Evolutionary conservation across 2,888 invertebrate species (phyloP), one percentile per base, ranked within the genome.

Genomic region (Onthophagus sagittarius): DNA sequence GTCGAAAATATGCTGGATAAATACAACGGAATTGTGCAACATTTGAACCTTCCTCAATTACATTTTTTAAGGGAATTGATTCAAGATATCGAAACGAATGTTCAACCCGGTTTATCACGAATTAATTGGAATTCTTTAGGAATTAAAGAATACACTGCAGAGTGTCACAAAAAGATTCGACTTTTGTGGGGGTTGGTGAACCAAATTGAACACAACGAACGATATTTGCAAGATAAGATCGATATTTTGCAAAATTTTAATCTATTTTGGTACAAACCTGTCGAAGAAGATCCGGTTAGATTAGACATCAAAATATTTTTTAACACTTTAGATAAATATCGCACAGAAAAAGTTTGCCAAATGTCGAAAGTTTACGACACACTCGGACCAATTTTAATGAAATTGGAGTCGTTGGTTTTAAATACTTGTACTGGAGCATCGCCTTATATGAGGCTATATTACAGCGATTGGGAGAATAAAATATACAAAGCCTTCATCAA

Each of bases 91-190:
- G 95, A 95, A 82, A 88, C 91, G 62, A 88, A 90, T 71, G 91
- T 95, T 70, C 89, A 94, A 79, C 94, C 95, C 1, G 97, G 97
- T 0, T 86, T 94, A 0, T 92, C 91, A 1, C 89, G 96, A 32
- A 90, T 95, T 73, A 94, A 93, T 65, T 97, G 97, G 97, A 92
- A 92, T 76, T 94, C 95, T 0, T 87, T 96, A 11, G 93, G 93
- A 31, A 94, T 97, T 64, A 86, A 87, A 13, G 93, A 94, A 75
- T 97, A 93, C 82, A 88, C 91, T 1, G 82, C 85, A 0, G 86
- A 86, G 69, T 91, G 92, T 77, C 85, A 87, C 70, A 82, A 83
- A 39, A 86, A 88, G 32, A 83, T 91, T 6, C 89, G 91, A 76
- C 88, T 89, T 23, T 83, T 94, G 3, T 86, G 87, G 76, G 91